A percentile compares a stretch with the other conserved stretches of the same genome.
Evolutionary conservation across 2,113 vertebrate genomes (phyloP).

Genomic region (Syrrhaptes paradoxus): DNA sequence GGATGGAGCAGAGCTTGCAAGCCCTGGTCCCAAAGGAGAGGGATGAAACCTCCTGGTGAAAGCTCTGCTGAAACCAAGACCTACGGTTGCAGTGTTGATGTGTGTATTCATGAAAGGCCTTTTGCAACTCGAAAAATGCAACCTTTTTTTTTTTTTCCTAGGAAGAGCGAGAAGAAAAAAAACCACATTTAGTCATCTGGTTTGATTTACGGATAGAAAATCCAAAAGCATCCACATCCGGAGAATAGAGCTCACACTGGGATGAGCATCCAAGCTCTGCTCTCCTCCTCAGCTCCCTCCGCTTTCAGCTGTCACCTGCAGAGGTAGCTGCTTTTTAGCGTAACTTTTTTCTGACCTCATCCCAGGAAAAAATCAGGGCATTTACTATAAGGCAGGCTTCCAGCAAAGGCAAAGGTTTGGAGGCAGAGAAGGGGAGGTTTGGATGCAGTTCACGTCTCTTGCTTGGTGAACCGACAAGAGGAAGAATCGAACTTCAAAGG

Average conservation of each 20-base stretch:
- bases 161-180: background rate
- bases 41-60: background rate
- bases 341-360: background rate
- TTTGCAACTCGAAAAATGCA: background rate
- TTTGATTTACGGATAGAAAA: background rate
- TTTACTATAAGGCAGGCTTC: background rate
- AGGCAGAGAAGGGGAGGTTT: background rate
- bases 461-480: background rate
- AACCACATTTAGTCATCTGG: background rate
- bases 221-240: background rate
- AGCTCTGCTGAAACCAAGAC: background rate
- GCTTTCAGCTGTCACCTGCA: background rate
- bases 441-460: conserved; percentile 17
- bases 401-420: background rate
- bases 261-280: background rate
- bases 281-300: background rate
- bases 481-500: conserved; percentile 58
- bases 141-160: background rate
- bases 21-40: background rate
- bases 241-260: background rate
- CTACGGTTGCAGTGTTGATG: rapidly evolving
- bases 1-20: background rate
- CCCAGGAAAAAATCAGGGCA: background rate
- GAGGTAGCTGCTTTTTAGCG: background rate
- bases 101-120: background rate